These are phyloP conservation scores for Phasianus colchicus DNA, from an alignment of 2,113 vertebrate genomes.

Conservation along the genomic window DNA sequence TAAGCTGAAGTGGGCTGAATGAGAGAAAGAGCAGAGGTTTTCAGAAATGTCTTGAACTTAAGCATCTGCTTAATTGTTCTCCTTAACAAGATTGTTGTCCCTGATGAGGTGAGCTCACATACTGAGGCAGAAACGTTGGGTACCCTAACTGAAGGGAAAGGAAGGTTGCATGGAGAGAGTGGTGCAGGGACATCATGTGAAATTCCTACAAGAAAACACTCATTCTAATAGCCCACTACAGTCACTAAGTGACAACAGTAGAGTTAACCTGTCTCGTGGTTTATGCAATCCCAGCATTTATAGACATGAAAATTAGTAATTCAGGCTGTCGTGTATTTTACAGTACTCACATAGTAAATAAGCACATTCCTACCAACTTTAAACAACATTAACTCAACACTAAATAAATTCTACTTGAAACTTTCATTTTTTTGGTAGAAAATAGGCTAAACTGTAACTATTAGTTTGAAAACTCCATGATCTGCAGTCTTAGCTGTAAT, in stretches of 20 bases:
- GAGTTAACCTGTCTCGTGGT: neutral
- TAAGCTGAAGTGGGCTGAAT: too few relatives aligned
- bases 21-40: too few relatives aligned
- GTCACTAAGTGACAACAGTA: slow-evolving; percentile 7
- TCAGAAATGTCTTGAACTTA: neutral
- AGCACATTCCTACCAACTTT: neutral
- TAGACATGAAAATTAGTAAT: slow-evolving; percentile 4
- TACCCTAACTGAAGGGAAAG: neutral
- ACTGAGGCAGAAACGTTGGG: neutral
- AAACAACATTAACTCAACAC: neutral
- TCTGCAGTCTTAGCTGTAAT: neutral
- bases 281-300: neutral
- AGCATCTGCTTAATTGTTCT: neutral
- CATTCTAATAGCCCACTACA: neutral
- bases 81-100: neutral
- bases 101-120: neutral
- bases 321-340: slow-evolving; percentile 9
- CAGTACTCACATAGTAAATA: neutral
- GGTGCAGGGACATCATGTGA: neutral
- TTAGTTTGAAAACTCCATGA: neutral
- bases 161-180: neutral
- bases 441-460: neutral
- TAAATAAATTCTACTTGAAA: neutral
- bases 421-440: neutral
- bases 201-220: neutral